Conservation (phyloP, 2,113 vertebrate species). For the Pseudorasbora parva region DNA sequence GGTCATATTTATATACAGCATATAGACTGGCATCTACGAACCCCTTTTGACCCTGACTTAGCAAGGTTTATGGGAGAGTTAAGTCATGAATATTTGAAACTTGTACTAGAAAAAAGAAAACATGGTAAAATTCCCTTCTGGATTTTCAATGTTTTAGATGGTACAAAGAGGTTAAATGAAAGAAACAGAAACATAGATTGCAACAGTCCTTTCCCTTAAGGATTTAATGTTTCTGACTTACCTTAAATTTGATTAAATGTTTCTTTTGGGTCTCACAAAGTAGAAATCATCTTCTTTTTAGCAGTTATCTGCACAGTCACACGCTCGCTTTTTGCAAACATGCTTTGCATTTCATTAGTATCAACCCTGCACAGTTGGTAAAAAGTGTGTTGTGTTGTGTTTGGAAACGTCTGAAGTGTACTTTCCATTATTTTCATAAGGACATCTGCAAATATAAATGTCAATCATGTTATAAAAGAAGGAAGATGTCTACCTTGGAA, state of each 20-base stretch:
- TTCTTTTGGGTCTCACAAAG: not conserved
- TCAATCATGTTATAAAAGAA: not conserved
- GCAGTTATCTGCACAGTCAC: not conserved
- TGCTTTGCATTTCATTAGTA: not conserved
- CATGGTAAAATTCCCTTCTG: not conserved
- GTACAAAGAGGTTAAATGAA: not conserved
- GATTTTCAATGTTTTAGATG: not conserved
- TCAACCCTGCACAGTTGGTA: not conserved
- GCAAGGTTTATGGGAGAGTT: not conserved
- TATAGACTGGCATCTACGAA: not conserved
- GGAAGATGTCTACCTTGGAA: too few species aligned
- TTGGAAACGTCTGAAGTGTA: not conserved
- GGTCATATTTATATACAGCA: not conserved
- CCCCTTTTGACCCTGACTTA: not conserved
- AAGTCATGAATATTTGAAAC: constrained; percentile 13
- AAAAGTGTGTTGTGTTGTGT: not conserved
- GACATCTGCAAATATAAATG: not conserved
- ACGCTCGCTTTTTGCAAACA: not conserved
- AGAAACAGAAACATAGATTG: not conserved
- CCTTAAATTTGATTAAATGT: not conserved
- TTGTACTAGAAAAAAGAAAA: not conserved
- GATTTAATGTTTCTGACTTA: not conserved
- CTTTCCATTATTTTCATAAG: not conserved
- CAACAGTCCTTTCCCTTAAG: not conserved
- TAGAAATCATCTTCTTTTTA: not conserved